These are phyloP conservation scores for Drosophila novamexicana DNA, from an alignment of 1,140 invertebrate genomes.

Conservation along the genomic window DNA sequence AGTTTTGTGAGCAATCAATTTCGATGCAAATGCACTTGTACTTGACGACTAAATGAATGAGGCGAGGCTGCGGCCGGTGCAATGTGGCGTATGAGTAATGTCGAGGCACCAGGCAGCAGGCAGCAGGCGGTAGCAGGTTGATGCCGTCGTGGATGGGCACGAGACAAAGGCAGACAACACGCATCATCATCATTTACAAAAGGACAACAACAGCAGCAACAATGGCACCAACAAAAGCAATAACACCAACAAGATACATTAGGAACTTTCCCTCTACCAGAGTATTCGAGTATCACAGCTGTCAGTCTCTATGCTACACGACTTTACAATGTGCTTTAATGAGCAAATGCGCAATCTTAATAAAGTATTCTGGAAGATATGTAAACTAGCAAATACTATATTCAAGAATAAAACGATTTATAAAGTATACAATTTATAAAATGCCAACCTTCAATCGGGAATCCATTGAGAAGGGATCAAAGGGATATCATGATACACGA, in stretches of 20 bases:
- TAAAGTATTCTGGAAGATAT: too few relatives aligned
- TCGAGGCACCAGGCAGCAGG: slow-evolving; percentile 7
- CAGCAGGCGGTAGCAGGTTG: slow-evolving; percentile 3
- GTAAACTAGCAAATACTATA: too few relatives aligned
- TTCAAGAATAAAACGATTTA: too few relatives aligned
- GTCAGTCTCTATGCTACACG: slow-evolving; percentile 7
- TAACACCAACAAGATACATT: slow-evolving; percentile 5
- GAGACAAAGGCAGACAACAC: slow-evolving; percentile 44
- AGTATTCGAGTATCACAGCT: slow-evolving; percentile 6
- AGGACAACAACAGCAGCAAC: slow-evolving; percentile 16
- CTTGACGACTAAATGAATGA: slow-evolving; percentile 81
- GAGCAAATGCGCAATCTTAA: background rate
- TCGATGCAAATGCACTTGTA: slow-evolving; percentile 82
- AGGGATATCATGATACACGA: too few relatives aligned
- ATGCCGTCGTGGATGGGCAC: slow-evolving; percentile 15
- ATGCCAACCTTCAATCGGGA: too few relatives aligned
- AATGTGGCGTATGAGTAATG: slow-evolving; percentile 69
- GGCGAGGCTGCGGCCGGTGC: slow-evolving; percentile 41
- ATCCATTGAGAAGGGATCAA: too few relatives aligned
- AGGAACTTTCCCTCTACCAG: slow-evolving; percentile 1
- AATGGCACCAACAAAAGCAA: slow-evolving; percentile 6
- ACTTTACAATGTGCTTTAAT: slow-evolving; percentile 1
- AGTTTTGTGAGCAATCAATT: slow-evolving; percentile 82
- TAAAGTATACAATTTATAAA: too few relatives aligned
- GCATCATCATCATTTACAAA: slow-evolving; percentile 50